Conservation (phyloP, 2,888 invertebrate species). For the Trichogramma evanescens region DNA sequence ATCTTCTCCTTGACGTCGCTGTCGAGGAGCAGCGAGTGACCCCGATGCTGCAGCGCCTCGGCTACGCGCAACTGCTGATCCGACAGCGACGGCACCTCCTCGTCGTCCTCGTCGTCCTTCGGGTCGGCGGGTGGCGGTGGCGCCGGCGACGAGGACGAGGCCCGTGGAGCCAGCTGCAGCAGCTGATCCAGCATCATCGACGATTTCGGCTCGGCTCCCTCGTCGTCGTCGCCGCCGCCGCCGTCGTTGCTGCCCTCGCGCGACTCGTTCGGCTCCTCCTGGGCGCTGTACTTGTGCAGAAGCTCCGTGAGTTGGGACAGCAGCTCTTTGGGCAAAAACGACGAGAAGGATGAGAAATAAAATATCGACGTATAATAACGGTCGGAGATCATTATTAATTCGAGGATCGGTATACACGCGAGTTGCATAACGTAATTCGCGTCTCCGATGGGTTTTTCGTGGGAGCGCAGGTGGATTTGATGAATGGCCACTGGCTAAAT, state of each 20-base stretch:
- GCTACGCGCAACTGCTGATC: conserved; percentile 32
- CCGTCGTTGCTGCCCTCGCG: not conserved
- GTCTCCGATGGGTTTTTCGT: too few species aligned
- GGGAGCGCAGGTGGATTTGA: too few species aligned
- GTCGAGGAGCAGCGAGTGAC: conserved; percentile 51
- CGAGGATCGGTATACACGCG: too few species aligned
- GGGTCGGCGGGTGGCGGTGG: not conserved
- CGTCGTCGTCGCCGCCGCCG: not conserved
- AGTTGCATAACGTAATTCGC: too few species aligned
- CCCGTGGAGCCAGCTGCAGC: not conserved
- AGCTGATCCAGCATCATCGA: not conserved
- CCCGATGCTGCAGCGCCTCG: conserved; percentile 46
- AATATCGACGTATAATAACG: too few species aligned
- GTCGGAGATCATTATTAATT: too few species aligned
- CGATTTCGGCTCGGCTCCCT: conserved; percentile 1
- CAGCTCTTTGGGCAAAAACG: conserved; percentile 8
- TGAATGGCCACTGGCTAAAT: too few species aligned
- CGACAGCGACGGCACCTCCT: conserved; percentile 31
- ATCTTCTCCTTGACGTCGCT: conserved; percentile 52
- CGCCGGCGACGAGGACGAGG: not conserved
- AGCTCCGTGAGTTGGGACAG: conserved; percentile 37
- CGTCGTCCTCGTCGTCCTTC: conserved; percentile 17
- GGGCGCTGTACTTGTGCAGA: conserved; percentile 31
- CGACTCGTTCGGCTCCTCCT: conserved; percentile 6
- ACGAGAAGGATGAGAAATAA: too few species aligned